Conservation (phyloP, 1,140 invertebrate genomes). For the Epicauta chinensis region DNA sequence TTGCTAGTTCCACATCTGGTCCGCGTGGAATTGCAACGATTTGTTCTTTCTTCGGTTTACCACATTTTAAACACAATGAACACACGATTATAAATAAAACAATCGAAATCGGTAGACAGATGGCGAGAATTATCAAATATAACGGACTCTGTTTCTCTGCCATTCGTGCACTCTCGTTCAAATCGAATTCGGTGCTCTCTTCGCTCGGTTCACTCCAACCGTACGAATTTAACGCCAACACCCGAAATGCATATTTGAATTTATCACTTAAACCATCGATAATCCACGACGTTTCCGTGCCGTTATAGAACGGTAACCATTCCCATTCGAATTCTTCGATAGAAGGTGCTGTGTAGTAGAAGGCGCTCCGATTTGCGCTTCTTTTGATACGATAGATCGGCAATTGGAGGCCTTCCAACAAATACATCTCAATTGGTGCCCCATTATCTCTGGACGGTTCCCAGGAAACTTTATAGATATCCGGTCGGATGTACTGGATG, state of each 20-base stretch:
- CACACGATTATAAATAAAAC: slow-evolving; percentile 42
- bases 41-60: slow-evolving; percentile 25
- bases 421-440: slow-evolving; percentile 52
- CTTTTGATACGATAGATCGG: slow-evolving; percentile 33
- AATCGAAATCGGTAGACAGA: slow-evolving; percentile 48
- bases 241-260: slow-evolving; percentile 63
- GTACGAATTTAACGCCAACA: slow-evolving; percentile 69
- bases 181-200: slow-evolving; percentile 46
- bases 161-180: slow-evolving; percentile 50
- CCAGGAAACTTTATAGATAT: slow-evolving; percentile 69
- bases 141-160: slow-evolving; percentile 51
- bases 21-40: slow-evolving; percentile 39
- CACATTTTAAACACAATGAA: slow-evolving; percentile 30
- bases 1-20: slow-evolving; percentile 79
- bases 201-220: slow-evolving; percentile 73
- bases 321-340: slow-evolving; percentile 45
- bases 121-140: slow-evolving; percentile 52
- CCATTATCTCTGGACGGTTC: slow-evolving; percentile 61
- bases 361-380: slow-evolving; percentile 35
- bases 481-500: slow-evolving; percentile 54
- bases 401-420: slow-evolving; percentile 48
- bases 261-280: slow-evolving; percentile 59
- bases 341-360: slow-evolving; percentile 33
- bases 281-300: slow-evolving; percentile 74
- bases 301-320: slow-evolving; percentile 75